phyloP scores from a whole-genome alignment of 2,797 vertebrate genomes.

The Anabacerthia variegaticeps region DNA sequence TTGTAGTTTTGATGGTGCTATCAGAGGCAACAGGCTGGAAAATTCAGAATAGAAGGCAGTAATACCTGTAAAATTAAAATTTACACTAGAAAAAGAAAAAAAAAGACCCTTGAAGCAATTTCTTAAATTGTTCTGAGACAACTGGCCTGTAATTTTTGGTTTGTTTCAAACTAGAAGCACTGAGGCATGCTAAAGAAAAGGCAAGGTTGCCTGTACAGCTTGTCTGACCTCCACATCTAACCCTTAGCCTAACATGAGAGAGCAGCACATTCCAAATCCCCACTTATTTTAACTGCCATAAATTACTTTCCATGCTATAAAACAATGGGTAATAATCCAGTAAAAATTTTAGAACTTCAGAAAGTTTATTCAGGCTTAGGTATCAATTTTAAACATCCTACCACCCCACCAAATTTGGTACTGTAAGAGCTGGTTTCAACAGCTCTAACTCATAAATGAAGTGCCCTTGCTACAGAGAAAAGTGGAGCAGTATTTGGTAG shows the following conservation, averaged over 20 bases:
- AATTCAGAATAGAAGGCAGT: not conserved
- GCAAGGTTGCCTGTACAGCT: not conserved
- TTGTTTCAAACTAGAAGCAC: not conserved
- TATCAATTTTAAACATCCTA: constrained; percentile 53
- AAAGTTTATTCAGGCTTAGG: constrained; percentile 62
- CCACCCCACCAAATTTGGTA: constrained; percentile 39
- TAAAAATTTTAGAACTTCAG: constrained; percentile 47
- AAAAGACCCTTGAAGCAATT: not conserved
- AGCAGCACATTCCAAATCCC: constrained; percentile 21
- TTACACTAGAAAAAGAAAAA: not conserved
- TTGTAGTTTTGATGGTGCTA: not conserved
- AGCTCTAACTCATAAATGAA: not conserved
- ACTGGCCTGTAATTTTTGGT: not conserved
- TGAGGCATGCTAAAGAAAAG: not conserved
- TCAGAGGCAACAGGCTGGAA: not conserved
- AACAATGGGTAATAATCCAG: constrained; percentile 61
- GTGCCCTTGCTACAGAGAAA: not conserved
- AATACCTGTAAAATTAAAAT: not conserved
- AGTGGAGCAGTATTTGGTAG: not conserved
- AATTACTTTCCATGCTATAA: constrained; percentile 65
- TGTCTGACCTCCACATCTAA: constrained; percentile 37
- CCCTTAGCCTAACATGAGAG: constrained; percentile 18
- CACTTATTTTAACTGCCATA: constrained; percentile 57
- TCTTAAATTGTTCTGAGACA: not conserved
- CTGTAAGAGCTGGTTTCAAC: not conserved